Conservation (phyloP, 2,888 invertebrate genomes). For the Standfussiana lucernea region DNA sequence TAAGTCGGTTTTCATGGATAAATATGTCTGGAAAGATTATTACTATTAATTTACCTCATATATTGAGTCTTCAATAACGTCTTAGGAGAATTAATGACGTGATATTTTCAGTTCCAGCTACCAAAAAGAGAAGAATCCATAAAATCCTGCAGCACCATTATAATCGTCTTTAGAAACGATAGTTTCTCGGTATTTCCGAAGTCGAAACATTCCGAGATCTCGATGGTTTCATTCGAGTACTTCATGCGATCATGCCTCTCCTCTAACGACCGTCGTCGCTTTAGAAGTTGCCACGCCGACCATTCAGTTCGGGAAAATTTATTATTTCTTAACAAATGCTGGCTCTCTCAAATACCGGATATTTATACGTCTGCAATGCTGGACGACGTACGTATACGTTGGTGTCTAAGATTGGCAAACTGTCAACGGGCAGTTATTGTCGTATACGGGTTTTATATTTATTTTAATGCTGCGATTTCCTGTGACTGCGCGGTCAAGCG, state of each 20-base stretch:
- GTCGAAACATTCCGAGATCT: constrained; percentile 43
- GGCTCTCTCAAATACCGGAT: constrained; percentile 34
- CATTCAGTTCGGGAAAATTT: constrained; percentile 54
- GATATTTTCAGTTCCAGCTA: constrained; percentile 17
- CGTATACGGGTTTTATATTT: constrained; percentile 39
- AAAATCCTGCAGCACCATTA: constrained; percentile 18
- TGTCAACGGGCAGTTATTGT: constrained; percentile 51
- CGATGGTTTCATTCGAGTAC: constrained; percentile 49
- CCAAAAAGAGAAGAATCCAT: constrained; percentile 8
- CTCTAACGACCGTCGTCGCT: constrained; percentile 52
- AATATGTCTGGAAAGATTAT: not conserved
- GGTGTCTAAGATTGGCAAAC: constrained; percentile 54
- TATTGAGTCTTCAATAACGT: constrained; percentile 1
- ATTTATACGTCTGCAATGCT: constrained; percentile 61
- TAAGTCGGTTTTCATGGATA: not conserved
- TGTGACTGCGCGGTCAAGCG: constrained; percentile 16
- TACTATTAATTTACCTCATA: not conserved
- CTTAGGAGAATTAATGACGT: not conserved
- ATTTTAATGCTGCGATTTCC: constrained; percentile 42
- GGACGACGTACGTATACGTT: constrained; percentile 23
- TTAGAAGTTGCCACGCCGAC: constrained; percentile 40
- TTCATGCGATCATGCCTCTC: constrained; percentile 46
- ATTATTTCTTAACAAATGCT: constrained; percentile 59
- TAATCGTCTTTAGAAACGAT: constrained; percentile 5
- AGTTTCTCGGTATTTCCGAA: constrained; percentile 33